Percentiles rank a stretch among this genome's conserved stretches.
Conservation (phyloP, 2,888 invertebrate species). For the Nasonovia ribisnigri region DNA sequence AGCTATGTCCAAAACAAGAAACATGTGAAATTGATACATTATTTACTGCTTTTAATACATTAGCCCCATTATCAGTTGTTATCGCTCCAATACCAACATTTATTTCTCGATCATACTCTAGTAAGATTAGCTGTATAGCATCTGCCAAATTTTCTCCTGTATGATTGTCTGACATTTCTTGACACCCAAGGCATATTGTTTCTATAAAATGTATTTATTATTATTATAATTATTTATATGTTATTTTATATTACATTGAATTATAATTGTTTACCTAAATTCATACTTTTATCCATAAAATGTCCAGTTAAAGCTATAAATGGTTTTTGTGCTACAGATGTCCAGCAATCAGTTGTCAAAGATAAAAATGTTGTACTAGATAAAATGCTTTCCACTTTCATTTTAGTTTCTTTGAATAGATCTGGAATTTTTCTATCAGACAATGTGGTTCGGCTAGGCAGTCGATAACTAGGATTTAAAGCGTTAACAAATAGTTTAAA, state of each 20-base stretch:
- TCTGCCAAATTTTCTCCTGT: conserved; percentile 25
- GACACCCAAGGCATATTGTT: conserved; percentile 7
- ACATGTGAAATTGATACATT: conserved; percentile 10
- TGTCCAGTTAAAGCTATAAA: conserved; percentile 5
- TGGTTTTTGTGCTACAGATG: conserved; percentile 15
- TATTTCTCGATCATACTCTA: conserved; percentile 21
- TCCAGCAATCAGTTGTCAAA: conserved; percentile 17
- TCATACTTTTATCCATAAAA: conserved; percentile 18
- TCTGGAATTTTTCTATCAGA: conserved; percentile 15
- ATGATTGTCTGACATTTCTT: not conserved
- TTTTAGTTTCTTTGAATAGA: conserved; percentile 22
- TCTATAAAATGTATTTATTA: conserved; percentile 11
- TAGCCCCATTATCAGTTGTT: conserved; percentile 4
- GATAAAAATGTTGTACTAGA: not conserved
- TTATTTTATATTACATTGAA: conserved; percentile 8
- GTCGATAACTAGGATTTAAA: conserved; percentile 18
- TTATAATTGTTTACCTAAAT: not conserved
- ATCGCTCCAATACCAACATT: conserved; percentile 11
- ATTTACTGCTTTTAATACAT: conserved; percentile 18
- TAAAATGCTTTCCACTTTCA: conserved; percentile 12
- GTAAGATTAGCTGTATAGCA: conserved; percentile 22
- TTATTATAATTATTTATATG: not conserved
- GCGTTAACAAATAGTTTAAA: not conserved
- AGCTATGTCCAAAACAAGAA: conserved; percentile 17
- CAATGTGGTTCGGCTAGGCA: conserved; percentile 10